These are phyloP conservation scores for Cataglyphis hispanica DNA, from an alignment of 1,140 invertebrate genomes.

Conservation along the genomic window DNA sequence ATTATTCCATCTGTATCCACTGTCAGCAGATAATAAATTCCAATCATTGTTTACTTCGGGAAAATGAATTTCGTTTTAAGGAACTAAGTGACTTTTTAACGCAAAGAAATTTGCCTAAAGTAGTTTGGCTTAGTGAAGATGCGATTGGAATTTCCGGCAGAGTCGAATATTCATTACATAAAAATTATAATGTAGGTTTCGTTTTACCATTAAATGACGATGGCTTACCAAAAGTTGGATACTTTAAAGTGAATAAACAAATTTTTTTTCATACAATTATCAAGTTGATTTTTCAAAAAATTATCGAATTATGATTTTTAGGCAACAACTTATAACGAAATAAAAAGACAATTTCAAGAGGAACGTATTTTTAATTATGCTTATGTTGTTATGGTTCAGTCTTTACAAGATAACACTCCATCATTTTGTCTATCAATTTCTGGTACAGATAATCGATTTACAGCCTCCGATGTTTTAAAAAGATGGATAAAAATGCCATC, in stretches of 20 bases:
- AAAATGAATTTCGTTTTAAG: not conserved
- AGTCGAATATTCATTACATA: not conserved
- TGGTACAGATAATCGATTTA: not conserved
- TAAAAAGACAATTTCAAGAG: no score
- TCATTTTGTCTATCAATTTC: not conserved
- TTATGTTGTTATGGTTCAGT: not conserved
- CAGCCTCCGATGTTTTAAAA: not conserved
- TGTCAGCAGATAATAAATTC: no score
- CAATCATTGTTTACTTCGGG: not conserved
- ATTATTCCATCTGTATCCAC: no score
- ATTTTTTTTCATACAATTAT: no score
- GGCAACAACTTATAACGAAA: no score
- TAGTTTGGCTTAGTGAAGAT: not conserved
- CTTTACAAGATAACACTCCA: not conserved
- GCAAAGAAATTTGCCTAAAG: conserved; percentile 1
- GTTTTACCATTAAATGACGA: not conserved
- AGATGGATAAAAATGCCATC: no score
- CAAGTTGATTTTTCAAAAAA: no score
- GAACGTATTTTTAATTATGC: not conserved
- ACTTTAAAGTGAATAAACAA: not conserved
- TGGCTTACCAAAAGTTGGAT: not conserved
- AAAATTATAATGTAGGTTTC: not conserved
- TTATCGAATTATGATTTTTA: no score
- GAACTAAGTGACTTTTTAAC: not conserved
- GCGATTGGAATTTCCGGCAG: not conserved